phyloP scores from a whole-genome alignment of 92 coral and sea anemone species.

The Porites divaricata region DNA sequence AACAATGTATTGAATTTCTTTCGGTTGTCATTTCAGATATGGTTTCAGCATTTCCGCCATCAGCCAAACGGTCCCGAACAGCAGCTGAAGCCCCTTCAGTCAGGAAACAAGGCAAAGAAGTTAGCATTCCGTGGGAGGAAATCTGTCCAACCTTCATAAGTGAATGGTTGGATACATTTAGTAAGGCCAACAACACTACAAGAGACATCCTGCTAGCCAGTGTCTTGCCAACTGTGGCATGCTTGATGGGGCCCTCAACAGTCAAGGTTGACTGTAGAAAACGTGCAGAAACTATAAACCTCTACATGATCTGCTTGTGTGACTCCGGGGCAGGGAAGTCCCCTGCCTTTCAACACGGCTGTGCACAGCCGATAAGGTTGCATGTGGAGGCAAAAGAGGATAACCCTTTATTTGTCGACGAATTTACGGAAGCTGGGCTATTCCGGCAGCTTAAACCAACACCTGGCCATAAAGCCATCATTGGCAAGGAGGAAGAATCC shows the following conservation, averaged over 20 bases:
- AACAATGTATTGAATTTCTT: background rate
- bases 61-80: slow-evolving; percentile 2
- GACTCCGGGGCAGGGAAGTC: slow-evolving; percentile 24
- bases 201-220: slow-evolving; percentile 47
- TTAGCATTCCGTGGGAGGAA: slow-evolving; percentile 2
- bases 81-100: slow-evolving; percentile 1
- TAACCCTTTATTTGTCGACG: slow-evolving; percentile 19
- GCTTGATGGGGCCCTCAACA: slow-evolving; percentile 50
- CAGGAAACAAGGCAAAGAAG: background rate
- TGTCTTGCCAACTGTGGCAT: slow-evolving; percentile 54
- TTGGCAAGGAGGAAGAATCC: slow-evolving; percentile 28
- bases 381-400: slow-evolving; percentile 30
- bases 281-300: slow-evolving; percentile 14
- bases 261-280: slow-evolving; percentile 34
- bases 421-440: slow-evolving; percentile 58
- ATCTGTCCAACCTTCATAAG: background rate
- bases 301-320: slow-evolving; percentile 30
- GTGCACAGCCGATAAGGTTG: slow-evolving; percentile 32
- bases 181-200: slow-evolving; percentile 57
- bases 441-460: slow-evolving; percentile 40
- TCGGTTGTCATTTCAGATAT: background rate
- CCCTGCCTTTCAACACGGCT: slow-evolving; percentile 40
- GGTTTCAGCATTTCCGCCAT: background rate
- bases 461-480: slow-evolving; percentile 30
- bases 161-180: slow-evolving; percentile 36